Base-by-base conservation (phyloP, 2,888 invertebrate species). In the Chrysolina americana region DNA sequence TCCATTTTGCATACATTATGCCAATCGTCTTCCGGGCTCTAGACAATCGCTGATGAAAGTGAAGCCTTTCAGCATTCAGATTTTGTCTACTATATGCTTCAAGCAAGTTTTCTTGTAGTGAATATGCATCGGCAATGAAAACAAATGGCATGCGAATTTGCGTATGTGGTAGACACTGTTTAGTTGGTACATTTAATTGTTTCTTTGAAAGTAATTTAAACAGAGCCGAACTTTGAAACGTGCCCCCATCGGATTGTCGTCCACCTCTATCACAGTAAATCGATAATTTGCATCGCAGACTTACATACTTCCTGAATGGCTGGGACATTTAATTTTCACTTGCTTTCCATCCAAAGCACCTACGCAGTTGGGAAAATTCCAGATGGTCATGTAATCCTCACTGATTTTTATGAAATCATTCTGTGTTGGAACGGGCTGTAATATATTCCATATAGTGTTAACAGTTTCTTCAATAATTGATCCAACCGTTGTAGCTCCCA, bases 1-100 rank as follows among this genome's bases (percentile, higher is more conserved):
- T 50, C 71, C 76, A 79, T 78, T 79, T 79, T n/a, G 79, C n/a
- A 70, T 72, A 73, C 50, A 79, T 17, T 28, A 79, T 76, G 11
- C 78, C 76, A 36, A 79, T 65, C 8, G 70, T 70, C 17, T 76
- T 75, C 23, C 76, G 15, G 11, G 76, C 76, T 36, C 78, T 53
- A 11, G 76, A 75, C 15, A 71, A 53, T 44, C 78, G 64, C 19
- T 73, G 28, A 68, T 78, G 78, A 68, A 78, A 79, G 50, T 63
- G 71, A 68, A 28, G 21, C 6, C 62, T 4, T 41, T 75, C 70
- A 17, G 28, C 2, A 50, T 47, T 64, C 28, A 75, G 19, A 6
- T 53, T n/a, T 21, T 41, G 17, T 47, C 21, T 44, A 17, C 53
- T 28, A 47, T 62, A 75, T 41, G 72, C 69, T 48, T 59, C 19